Evolutionary conservation across 1,140 invertebrate species (phyloP).

Genomic region (Drosophila nikananu): DNA sequence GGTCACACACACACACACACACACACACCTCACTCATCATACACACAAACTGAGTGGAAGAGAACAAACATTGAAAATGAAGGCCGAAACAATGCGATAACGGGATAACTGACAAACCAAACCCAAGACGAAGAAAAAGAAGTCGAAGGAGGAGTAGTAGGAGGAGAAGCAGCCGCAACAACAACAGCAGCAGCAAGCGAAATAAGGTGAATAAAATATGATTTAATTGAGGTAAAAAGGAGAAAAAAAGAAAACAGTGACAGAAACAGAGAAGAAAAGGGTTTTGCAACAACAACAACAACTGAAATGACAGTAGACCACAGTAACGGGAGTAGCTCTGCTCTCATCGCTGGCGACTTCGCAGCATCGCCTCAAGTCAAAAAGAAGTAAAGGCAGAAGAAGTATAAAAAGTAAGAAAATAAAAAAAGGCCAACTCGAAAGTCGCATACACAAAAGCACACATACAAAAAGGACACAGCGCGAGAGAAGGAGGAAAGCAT

Average conservation of each 20-base stretch:
- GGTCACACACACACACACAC: slow-evolving; percentile 17
- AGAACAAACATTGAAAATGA: slow-evolving; percentile 55
- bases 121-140: slow-evolving; percentile 31
- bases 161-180: slow-evolving; percentile 6
- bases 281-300: slow-evolving; percentile 8
- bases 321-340: slow-evolving; percentile 20
- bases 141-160: not conserved
- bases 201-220: slow-evolving; percentile 39
- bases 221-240: slow-evolving; percentile 9
- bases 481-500: slow-evolving; percentile 6
- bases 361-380: slow-evolving; percentile 21
- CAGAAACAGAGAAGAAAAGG: slow-evolving; percentile 31
- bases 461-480: slow-evolving; percentile 23
- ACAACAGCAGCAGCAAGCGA: slow-evolving; percentile 24
- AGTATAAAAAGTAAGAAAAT: slow-evolving; percentile 26
- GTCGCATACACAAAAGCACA: slow-evolving; percentile 45
- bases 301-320: slow-evolving; percentile 16
- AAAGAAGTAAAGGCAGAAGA: slow-evolving; percentile 24
- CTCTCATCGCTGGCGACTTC: slow-evolving; percentile 5
- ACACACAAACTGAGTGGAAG: slow-evolving; percentile 10
- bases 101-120: slow-evolving; percentile 40
- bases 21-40: not conserved
- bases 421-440: slow-evolving; percentile 26
- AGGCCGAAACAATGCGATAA: slow-evolving; percentile 70
- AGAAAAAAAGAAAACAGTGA: not conserved